Conservation (phyloP, 2,113 vertebrate species). For the Heterocephalus glaber region DNA sequence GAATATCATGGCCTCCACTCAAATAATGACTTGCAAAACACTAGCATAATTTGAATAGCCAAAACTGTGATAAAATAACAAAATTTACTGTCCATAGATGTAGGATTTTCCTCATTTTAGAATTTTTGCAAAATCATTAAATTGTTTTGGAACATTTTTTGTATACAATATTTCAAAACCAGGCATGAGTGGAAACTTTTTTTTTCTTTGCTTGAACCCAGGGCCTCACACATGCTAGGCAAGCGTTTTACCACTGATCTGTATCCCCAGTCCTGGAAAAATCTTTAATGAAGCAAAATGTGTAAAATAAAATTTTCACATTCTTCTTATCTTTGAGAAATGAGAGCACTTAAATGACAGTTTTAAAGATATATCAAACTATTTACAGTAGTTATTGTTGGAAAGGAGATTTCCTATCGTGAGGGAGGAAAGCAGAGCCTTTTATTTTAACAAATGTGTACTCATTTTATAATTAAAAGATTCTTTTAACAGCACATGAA, state of each 20-base stretch:
- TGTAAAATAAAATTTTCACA: constrained; percentile 17
- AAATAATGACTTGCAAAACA: constrained; percentile 6
- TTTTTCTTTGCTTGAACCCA: background rate
- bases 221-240: background rate
- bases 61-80: background rate
- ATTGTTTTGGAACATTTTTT: constrained; percentile 1
- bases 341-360: constrained; percentile 24
- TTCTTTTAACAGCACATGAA: constrained; percentile 42
- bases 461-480: constrained; percentile 24
- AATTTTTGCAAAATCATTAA: constrained; percentile 37
- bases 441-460: constrained; percentile 2
- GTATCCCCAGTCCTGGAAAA: background rate
- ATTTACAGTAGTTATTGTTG: background rate
- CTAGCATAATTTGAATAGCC: background rate
- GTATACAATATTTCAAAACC: constrained; percentile 21
- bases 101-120: constrained; percentile 31
- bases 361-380: background rate
- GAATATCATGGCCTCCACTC: background rate
- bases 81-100: background rate
- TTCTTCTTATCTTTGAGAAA: constrained; percentile 45
- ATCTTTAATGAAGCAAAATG: background rate
- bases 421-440: background rate
- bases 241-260: background rate
- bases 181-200: constrained; percentile 4
- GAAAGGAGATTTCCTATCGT: constrained; percentile 25